These are phyloP conservation scores for Zoanthus gigantus DNA, from an alignment of 92 coral and sea anemone species.

Conservation along the genomic window DNA sequence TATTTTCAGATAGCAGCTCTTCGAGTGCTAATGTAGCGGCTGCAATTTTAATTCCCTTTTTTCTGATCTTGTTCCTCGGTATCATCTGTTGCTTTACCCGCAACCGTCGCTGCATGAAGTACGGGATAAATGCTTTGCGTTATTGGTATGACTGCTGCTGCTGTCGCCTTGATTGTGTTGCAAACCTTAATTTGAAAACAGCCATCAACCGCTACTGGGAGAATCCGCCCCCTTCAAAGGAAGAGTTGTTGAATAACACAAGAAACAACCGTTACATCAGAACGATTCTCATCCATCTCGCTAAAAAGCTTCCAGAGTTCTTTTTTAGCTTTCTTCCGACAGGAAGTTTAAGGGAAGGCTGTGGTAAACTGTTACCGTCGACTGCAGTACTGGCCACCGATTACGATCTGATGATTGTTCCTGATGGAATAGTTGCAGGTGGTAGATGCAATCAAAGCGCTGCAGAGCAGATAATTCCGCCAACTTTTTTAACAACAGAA, in stretches of 20 bases:
- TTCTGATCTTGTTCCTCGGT: neutral
- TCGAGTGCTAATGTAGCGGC: neutral
- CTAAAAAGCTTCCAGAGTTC: neutral
- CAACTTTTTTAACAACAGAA: slow-evolving; percentile 10
- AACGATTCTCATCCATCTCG: neutral
- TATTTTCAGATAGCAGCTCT: neutral
- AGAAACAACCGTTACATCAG: neutral
- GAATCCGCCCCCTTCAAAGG: slow-evolving; percentile 2
- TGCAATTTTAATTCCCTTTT: neutral
- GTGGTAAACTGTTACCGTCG: neutral
- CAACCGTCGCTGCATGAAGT: slow-evolving; percentile 13
- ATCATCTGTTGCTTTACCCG: neutral
- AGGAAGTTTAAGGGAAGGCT: too few relatives aligned
- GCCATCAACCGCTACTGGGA: slow-evolving; percentile 32
- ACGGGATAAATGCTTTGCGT: neutral
- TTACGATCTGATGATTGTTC: neutral
- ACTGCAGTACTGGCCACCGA: slow-evolving; percentile 27
- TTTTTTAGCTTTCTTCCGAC: too few relatives aligned
- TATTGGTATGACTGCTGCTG: slow-evolving; percentile 25
- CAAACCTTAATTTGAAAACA: neutral
- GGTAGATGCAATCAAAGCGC: neutral
- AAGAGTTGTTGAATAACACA: too few relatives aligned
- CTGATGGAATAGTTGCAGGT: slow-evolving; percentile 37
- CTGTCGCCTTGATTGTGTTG: slow-evolving; percentile 34
- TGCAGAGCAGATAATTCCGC: neutral